Evolutionary conservation across 2,888 invertebrate genomes (phyloP), one percentile per base, ranked within the genome.

Genomic region (Erebia aethiops): DNA sequence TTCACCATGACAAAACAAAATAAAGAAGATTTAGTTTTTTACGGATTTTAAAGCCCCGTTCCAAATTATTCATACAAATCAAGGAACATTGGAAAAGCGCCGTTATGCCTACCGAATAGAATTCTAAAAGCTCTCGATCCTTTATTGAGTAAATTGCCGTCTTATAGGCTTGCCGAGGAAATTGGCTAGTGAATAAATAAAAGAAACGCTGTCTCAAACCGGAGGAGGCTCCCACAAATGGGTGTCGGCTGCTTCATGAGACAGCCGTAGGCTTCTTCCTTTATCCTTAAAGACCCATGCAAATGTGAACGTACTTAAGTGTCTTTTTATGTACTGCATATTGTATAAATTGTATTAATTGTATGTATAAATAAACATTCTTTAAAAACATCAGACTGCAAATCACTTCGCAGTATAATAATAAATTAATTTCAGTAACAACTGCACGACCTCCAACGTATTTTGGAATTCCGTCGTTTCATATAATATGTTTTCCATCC

Each of bases 151-250:
- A 43, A 60, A 60, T 60, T 60, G 60, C 41, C 5, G 60, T 60
- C 60, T 60, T 60, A 60, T 60, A 60, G 60, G 60, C 60, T 60
- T 60, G 11, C 41, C 60, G 16, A 43, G 8, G n/a, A 41, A 41
- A 60, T 57, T 41, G 16, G 41, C 60, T 60, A 60, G 41, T 60
- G 41, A 60, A 60, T 60, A 60, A 60, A 43, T 60, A 60, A 43
- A 60, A 41, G 41, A 60, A 41, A 9, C 16, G 60, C 11, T 16
- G 16, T 16, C 8, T 11, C 14, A 60, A 60, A 60, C 9, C 11
- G 60, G 41, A 43, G 60, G 9, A 16, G 41, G 41, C 60, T 62
- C 11, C 49, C 21, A 49, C 62, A 62, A 62, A 62, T 21, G 35
- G 26, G 35, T 35, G 57, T 46, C 41, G 43, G 61, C 10, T 41